phyloP scores from a whole-genome alignment of 2,113 vertebrate genomes.

The Otocyon megalotis region DNA sequence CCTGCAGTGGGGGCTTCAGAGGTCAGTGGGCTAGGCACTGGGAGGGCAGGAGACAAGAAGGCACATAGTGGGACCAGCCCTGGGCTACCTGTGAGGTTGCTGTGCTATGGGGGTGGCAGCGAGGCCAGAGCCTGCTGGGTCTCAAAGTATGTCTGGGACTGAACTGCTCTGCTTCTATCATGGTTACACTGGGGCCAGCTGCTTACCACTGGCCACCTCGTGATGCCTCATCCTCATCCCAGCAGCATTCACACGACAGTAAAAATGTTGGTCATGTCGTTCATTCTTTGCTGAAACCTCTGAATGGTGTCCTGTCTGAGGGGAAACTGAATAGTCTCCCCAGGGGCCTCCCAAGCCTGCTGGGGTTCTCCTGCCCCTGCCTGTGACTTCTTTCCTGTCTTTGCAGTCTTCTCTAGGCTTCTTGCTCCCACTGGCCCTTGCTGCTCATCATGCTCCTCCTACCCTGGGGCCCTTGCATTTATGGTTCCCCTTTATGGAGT shows the following conservation, averaged over 20 bases:
- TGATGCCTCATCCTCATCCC: neutral
- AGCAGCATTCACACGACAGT: neutral
- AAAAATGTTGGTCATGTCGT: neutral
- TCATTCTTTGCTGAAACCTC: too few relatives aligned
- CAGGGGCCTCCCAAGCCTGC: too few relatives aligned
- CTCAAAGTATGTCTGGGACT: neutral
- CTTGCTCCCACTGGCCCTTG: too few relatives aligned
- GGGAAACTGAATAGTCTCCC: neutral
- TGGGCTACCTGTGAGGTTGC: neutral
- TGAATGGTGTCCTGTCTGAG: neutral
- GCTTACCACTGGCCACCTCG: neutral
- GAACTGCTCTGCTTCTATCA: neutral
- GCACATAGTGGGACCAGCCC: neutral
- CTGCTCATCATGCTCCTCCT: too few relatives aligned
- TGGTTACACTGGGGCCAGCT: neutral
- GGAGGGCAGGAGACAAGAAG: neutral
- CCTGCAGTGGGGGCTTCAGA: neutral
- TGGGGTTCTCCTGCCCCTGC: neutral
- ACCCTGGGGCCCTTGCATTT: too few relatives aligned
- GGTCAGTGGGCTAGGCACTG: neutral
- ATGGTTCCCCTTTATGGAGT: too few relatives aligned
- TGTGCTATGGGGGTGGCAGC: neutral
- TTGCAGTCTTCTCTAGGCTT: neutral
- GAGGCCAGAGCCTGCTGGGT: neutral
- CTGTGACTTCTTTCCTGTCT: neutral